These are phyloP conservation scores for Patiria pectinifera DNA, from an alignment of 53 echinoderm and acorn worm species.

Conservation along the genomic window DNA sequence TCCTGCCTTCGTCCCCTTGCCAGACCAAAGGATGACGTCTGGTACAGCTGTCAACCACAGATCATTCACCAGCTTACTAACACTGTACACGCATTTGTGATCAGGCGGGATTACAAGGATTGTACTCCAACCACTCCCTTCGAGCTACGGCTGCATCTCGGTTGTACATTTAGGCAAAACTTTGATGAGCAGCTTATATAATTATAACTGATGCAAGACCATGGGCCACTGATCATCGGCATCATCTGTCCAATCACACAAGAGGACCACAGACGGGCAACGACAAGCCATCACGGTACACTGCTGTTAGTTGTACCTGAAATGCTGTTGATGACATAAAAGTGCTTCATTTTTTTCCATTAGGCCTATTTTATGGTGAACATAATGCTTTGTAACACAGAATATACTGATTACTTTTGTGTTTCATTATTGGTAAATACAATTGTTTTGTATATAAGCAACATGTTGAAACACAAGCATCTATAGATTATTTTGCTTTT, in stretches of 20 bases:
- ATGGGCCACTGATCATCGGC: background rate
- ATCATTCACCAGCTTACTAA: constrained; percentile 1
- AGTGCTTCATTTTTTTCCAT: too few species aligned
- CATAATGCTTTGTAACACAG: too few species aligned
- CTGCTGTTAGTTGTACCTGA: too few species aligned
- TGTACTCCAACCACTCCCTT: constrained; percentile 4
- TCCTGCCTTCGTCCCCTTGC: constrained; percentile 4
- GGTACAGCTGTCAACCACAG: background rate
- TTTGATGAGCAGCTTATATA: background rate
- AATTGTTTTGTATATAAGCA: too few species aligned
- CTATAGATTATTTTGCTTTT: too few species aligned
- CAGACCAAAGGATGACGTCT: background rate
- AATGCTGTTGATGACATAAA: too few species aligned
- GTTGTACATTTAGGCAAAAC: background rate
- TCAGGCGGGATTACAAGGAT: background rate
- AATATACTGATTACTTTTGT: too few species aligned
- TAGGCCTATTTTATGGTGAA: too few species aligned
- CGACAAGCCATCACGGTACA: background rate
- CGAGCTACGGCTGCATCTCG: background rate
- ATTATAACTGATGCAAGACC: background rate
- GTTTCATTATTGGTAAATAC: too few species aligned
- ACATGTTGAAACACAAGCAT: too few species aligned
- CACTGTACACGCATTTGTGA: background rate
- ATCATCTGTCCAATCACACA: background rate
- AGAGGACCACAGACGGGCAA: background rate